A percentile compares a stretch with the other conserved stretches of the same genome.
Conservation (phyloP, 1,140 invertebrate genomes). For the Hestina assimilis region DNA sequence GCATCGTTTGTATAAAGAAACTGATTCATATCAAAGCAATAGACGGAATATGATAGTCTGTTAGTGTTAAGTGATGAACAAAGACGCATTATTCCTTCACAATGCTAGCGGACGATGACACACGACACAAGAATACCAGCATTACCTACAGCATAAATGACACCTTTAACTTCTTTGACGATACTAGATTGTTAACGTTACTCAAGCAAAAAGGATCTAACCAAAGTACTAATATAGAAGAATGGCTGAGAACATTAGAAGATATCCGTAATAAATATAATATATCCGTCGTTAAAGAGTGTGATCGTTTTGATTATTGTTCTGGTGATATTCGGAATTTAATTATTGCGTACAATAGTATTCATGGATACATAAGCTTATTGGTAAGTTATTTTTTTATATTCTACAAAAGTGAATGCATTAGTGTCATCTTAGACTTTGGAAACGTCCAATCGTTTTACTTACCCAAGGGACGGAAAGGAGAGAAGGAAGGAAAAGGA, state of each 20-base stretch:
- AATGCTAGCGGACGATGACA: slow-evolving; percentile 54
- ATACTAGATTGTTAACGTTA: slow-evolving; percentile 51
- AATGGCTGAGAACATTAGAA: slow-evolving; percentile 50
- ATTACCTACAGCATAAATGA: slow-evolving; percentile 34
- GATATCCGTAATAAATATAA: slow-evolving; percentile 57
- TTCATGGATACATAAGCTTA: slow-evolving; percentile 68
- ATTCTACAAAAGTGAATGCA: too few species aligned
- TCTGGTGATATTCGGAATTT: slow-evolving; percentile 58
- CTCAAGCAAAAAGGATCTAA: slow-evolving; percentile 52
- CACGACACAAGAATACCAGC: slow-evolving; percentile 27
- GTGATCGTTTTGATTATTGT: slow-evolving; percentile 60
- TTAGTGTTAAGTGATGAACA: slow-evolving; percentile 43
- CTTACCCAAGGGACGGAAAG: too few species aligned
- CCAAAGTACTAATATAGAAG: slow-evolving; percentile 49
- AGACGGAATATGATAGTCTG: slow-evolving; percentile 17
- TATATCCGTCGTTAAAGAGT: slow-evolving; percentile 59
- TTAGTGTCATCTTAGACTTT: too few species aligned
- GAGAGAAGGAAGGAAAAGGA: too few species aligned
- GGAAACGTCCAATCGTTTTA: too few species aligned
- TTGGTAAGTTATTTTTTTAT: slow-evolving; percentile 50
- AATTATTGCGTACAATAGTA: slow-evolving; percentile 62
- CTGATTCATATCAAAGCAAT: slow-evolving; percentile 2
- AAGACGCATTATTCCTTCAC: slow-evolving; percentile 31
- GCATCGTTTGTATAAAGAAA: slow-evolving; percentile 11
- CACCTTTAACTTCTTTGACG: slow-evolving; percentile 47